phyloP scores from a whole-genome alignment of 2,113 vertebrate genomes.

The Oncorhynchus mykiss region DNA sequence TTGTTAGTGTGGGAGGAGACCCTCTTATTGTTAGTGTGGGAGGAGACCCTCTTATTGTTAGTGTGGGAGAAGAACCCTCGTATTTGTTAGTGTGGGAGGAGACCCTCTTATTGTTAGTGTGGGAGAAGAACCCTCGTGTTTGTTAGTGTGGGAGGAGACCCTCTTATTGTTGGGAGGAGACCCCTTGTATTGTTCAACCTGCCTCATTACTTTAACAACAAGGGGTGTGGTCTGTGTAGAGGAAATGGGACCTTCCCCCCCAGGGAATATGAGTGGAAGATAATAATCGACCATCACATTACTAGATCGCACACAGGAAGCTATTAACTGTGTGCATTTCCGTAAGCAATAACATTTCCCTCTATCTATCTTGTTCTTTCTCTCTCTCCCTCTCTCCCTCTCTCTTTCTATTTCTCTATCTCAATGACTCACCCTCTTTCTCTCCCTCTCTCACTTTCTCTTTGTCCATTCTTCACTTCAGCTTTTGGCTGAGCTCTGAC shows the following conservation, averaged over 20 bases:
- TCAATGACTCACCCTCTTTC: slow-evolving; percentile 42
- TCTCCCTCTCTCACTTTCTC: slow-evolving; percentile 8
- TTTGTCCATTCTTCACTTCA: no score
- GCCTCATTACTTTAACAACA: no score
- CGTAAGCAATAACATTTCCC: neutral
- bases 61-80: no score
- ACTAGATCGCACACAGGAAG: slow-evolving; percentile 4
- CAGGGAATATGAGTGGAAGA: neutral
- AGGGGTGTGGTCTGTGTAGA: neutral
- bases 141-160: no score
- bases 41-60: no score
- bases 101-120: no score
- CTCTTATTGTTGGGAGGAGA: no score
- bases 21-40: no score
- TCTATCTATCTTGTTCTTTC: neutral
- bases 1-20: no score
- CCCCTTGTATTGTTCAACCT: no score
- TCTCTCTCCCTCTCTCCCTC: neutral
- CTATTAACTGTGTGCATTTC: neutral
- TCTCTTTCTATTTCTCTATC: slow-evolving; percentile 30
- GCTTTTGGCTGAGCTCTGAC: slow-evolving; percentile 31
- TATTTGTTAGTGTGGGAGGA: no score
- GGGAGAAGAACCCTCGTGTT: no score
- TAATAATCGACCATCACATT: neutral
- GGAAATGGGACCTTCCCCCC: neutral